Evolutionary conservation across 2,888 invertebrate species (phyloP), one percentile per base, ranked within the genome.

Genomic region (Ctenicera cuprea): DNA sequence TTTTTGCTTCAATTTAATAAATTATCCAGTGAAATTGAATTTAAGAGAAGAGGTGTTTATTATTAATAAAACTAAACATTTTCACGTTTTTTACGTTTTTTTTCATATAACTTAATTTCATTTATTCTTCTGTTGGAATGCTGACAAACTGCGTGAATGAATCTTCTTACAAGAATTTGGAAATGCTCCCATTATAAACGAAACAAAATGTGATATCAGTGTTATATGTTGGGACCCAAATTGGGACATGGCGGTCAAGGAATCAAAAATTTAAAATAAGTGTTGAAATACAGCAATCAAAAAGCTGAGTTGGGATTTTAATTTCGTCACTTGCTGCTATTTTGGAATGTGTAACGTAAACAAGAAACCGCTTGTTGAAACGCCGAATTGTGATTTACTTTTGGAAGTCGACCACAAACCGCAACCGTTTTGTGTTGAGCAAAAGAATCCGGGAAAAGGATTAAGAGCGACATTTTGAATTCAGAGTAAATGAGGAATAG

Each of bases 351-450:
- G 3, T n/a, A 41, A 41, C 3, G 7, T 41, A 41, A 14, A n/a
- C 41, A 41, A 41, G 14, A 41, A 41, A 41, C 41, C 14, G 14
- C 41, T n/a, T 41, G 41, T 41, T 14, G 41, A 41, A 41, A 41
- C 14, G 41, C 41, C 41, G 41, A 50, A 57, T 18, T 57, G 33
- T 37, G 57, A 57, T 57, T 57, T 57, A 33, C 33, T 57, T 50
- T 57, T 57, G 57, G 57, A 33, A 33, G 57, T 57, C 2, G 33
- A 57, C 57, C 57, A 37, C 57, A 57, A 57, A 57, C 57, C 57
- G 16, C 57, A 57, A 18, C 11, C 20, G 22, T 50, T 11, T 26
- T 22, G 0, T 33, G 33, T 57, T 57, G 33, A n/a, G 14, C 33
- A 57, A 57, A 16, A 0, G 16, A 54, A 50, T 50, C 20, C 50